Conservation (phyloP, 2,113 vertebrate genomes). For the Syngnathoides biaculeatus region DNA sequence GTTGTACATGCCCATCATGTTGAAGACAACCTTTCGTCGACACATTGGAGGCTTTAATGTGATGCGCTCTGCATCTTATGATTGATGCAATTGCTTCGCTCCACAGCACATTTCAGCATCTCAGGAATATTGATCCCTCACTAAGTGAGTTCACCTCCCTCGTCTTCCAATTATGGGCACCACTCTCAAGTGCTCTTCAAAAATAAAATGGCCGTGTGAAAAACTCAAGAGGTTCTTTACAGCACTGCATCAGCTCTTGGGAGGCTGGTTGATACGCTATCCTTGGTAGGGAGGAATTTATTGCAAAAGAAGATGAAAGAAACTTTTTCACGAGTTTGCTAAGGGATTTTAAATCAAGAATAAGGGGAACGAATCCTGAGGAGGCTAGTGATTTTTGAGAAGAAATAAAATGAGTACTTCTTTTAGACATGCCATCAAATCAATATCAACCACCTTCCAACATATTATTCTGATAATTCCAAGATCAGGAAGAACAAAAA, state of each 20-base stretch:
- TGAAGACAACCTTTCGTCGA: not conserved
- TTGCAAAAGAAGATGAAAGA: constrained; percentile 32
- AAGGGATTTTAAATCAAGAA: not conserved
- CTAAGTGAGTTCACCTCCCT: constrained; percentile 46
- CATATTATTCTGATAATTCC: not conserved
- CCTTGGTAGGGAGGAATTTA: constrained; percentile 29
- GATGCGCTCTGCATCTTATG: constrained; percentile 5
- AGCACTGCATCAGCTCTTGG: constrained; percentile 44
- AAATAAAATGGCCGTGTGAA: constrained; percentile 39
- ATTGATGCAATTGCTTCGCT: constrained; percentile 33
- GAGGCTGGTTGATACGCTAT: constrained; percentile 33
- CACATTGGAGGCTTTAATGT: constrained; percentile 23
- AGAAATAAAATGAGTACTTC: not conserved
- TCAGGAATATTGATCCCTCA: constrained; percentile 54
- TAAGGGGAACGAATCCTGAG: not conserved
- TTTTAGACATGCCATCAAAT: no score
- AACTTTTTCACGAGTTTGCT: constrained; percentile 1
- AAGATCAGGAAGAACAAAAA: not conserved
- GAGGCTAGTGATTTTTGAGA: not conserved
- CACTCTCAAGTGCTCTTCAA: constrained; percentile 40
- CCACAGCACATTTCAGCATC: constrained; percentile 36
- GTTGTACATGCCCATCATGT: not conserved
- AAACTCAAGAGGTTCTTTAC: constrained; percentile 36
- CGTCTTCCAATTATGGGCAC: constrained; percentile 52
- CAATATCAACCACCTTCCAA: not conserved